Percentiles rank a stretch among this genome's conserved stretches.
Evolutionary conservation across 2,888 invertebrate species (phyloP).

Genomic region (Sphaerophoria taeniata): DNA sequence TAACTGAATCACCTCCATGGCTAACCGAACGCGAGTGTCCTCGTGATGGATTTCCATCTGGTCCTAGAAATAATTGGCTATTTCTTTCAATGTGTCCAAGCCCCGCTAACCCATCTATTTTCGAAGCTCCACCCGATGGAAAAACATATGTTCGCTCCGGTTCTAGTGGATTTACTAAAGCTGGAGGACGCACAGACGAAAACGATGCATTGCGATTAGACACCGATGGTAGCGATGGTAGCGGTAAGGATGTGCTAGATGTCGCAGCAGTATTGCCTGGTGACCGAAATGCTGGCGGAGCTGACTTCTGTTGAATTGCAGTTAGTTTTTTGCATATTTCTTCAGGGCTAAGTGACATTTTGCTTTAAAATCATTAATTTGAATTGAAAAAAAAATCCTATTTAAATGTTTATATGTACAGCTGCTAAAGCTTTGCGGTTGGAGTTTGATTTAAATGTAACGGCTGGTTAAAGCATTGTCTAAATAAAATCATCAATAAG

Average conservation of each 20-base stretch:
- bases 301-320: slow-evolving; percentile 80
- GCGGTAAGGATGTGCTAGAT: slow-evolving; percentile 72
- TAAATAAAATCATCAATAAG: slow-evolving; percentile 33
- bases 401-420: not conserved
- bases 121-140: slow-evolving; percentile 79
- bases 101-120: slow-evolving; percentile 77
- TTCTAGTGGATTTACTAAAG: slow-evolving; percentile 76
- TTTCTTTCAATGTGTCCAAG: slow-evolving; percentile 74
- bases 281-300: slow-evolving; percentile 78
- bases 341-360: slow-evolving; percentile 82
- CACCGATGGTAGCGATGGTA: slow-evolving; percentile 65
- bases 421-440: not conserved
- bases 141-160: slow-evolving; percentile 82
- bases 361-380: slow-evolving; percentile 81
- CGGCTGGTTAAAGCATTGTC: slow-evolving; percentile 24
- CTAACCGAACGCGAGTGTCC: slow-evolving; percentile 93
- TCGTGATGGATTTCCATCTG: slow-evolving; percentile 76
- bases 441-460: not conserved
- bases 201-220: slow-evolving; percentile 71
- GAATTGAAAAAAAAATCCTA: not conserved
- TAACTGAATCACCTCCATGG: slow-evolving; percentile 88
- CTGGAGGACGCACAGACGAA: slow-evolving; percentile 67
- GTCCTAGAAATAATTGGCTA: slow-evolving; percentile 61
- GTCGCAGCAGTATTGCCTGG: slow-evolving; percentile 54
- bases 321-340: slow-evolving; percentile 83